phyloP scores from a whole-genome alignment of 2,113 vertebrate species.

The Bolborhynchus lineola region DNA sequence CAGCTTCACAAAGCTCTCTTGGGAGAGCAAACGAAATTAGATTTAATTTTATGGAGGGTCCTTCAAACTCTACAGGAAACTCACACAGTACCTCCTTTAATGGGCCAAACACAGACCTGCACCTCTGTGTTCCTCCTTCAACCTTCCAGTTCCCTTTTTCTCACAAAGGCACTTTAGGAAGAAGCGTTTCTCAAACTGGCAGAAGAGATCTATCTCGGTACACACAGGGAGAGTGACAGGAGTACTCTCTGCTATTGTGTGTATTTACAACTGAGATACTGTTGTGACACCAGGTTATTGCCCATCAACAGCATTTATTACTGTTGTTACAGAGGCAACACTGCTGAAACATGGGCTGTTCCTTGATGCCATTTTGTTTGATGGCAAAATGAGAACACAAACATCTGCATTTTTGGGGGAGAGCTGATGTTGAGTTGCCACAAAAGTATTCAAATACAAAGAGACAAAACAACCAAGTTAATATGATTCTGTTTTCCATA shows the following conservation, averaged over 20 bases:
- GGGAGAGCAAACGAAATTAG: not conserved
- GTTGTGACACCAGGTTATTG: not conserved
- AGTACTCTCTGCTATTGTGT: fast-evolving
- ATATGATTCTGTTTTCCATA: not conserved
- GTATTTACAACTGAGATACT: not conserved
- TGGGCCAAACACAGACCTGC: not conserved
- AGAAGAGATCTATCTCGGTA: not conserved
- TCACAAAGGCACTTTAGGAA: not conserved
- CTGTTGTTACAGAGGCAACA: not conserved
- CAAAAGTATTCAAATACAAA: not conserved
- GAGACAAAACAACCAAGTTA: constrained; percentile 27
- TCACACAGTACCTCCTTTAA: not conserved
- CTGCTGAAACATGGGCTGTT: not conserved
- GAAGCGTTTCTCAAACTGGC: not conserved
- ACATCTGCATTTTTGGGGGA: not conserved
- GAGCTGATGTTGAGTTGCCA: not conserved
- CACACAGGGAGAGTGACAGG: not conserved
- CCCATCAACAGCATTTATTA: not conserved
- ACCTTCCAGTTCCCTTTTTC: not conserved
- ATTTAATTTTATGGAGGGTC: not conserved
- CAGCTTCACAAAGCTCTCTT: not conserved
- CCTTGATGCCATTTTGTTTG: not conserved
- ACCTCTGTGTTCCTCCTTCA: not conserved
- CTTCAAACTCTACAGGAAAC: not conserved
- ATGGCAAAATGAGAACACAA: not conserved